Conservation (phyloP, 1,140 invertebrate species). For the Drosophila sp. region DNA sequence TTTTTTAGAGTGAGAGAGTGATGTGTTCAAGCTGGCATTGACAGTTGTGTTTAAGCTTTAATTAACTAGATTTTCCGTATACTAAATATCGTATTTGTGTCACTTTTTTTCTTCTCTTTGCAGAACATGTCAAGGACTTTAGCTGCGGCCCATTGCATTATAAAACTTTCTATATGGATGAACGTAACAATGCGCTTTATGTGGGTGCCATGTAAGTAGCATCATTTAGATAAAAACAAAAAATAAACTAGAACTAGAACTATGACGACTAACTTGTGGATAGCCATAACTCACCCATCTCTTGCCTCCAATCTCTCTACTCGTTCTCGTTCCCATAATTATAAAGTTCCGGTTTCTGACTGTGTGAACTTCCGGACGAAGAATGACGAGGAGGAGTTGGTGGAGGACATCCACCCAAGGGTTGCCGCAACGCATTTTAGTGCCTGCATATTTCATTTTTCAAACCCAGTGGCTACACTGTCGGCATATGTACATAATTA, state of each 20-base stretch:
- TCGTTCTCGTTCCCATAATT: slow-evolving; percentile 50
- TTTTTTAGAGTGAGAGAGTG: slow-evolving; percentile 19
- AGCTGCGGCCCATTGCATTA: slow-evolving; percentile 92
- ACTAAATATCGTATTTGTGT: slow-evolving; percentile 35
- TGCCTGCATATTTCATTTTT: slow-evolving; percentile 73
- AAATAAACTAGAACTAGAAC: slow-evolving; percentile 10
- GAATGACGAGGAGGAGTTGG: no score
- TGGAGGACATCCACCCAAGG: neutral
- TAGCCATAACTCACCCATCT: slow-evolving; percentile 18
- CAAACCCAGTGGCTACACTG: slow-evolving; percentile 60
- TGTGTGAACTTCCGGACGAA: slow-evolving; percentile 41
- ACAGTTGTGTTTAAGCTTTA: slow-evolving; percentile 74
- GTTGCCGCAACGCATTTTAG: slow-evolving; percentile 50
- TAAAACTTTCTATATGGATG: slow-evolving; percentile 92
- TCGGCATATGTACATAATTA: slow-evolving; percentile 82
- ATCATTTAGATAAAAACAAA: slow-evolving; percentile 1
- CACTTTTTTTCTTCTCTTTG: slow-evolving; percentile 77
- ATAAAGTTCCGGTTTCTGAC: slow-evolving; percentile 63
- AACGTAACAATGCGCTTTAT: slow-evolving; percentile 90
- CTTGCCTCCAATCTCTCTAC: slow-evolving; percentile 16
- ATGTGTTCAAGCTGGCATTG: slow-evolving; percentile 47
- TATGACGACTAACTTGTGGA: slow-evolving; percentile 36
- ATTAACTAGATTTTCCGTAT: slow-evolving; percentile 51
- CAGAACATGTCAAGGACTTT: slow-evolving; percentile 94
- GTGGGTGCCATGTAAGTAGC: slow-evolving; percentile 94